phyloP scores from a whole-genome alignment of 2,888 invertebrate species.

The Heteropelma amictum region DNA sequence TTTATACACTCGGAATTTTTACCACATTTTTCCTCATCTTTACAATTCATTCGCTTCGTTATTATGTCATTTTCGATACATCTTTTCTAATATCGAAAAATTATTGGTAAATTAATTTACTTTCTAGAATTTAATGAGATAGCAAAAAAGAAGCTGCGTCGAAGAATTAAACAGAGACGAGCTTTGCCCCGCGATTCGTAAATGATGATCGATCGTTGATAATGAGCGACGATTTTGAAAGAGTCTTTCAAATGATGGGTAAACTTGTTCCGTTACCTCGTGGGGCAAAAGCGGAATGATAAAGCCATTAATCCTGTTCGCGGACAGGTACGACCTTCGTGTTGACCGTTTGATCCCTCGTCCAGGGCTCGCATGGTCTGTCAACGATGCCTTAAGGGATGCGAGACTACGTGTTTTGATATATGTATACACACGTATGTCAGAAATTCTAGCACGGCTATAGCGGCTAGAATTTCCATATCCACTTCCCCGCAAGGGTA shows the following conservation, averaged over 20 bases:
- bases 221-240: too few relatives aligned
- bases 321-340: conserved; percentile 16
- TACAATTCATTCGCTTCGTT: neutral
- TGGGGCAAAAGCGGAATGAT: conserved; percentile 7
- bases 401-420: neutral
- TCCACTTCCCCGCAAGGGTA: too few relatives aligned
- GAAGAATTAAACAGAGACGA: too few relatives aligned
- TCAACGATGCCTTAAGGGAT: neutral
- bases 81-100: too few relatives aligned
- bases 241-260: too few relatives aligned
- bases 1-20: neutral
- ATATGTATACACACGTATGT: too few relatives aligned
- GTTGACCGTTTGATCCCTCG: conserved; percentile 19
- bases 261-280: too few relatives aligned
- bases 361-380: conserved; percentile 15
- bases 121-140: too few relatives aligned
- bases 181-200: too few relatives aligned
- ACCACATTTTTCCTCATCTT: neutral
- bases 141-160: too few relatives aligned
- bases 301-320: conserved; percentile 41
- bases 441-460: neutral
- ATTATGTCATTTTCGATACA: neutral
- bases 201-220: too few relatives aligned
- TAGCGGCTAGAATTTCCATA: neutral
- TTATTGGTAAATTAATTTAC: too few relatives aligned